A percentile compares a stretch with the other conserved stretches of the same genome.
These are phyloP conservation scores for Seriola quinqueradiata DNA, from an alignment of 2,113 vertebrate genomes.

Conservation along the genomic window DNA sequence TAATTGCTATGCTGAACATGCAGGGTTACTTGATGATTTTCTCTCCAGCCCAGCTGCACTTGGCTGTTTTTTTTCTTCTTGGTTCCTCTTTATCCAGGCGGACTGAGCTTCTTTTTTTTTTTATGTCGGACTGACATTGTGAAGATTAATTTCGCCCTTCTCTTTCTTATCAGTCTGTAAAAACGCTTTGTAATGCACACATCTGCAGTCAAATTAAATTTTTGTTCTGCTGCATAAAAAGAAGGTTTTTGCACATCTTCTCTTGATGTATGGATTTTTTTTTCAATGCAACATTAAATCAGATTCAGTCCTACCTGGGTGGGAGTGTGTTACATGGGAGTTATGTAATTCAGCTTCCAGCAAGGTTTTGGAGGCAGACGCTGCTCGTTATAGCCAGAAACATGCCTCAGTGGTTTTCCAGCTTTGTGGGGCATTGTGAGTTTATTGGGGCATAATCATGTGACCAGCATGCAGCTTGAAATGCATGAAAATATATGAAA, in stretches of 20 bases:
- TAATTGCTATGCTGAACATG: constrained; percentile 63
- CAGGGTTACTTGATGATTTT: constrained; percentile 35
- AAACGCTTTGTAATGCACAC: not conserved
- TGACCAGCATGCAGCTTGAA: constrained; percentile 16
- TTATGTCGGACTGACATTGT: not conserved
- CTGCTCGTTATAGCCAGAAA: constrained; percentile 33
- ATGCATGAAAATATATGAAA: not conserved
- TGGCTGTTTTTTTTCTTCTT: not conserved
- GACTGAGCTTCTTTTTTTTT: constrained; percentile 7
- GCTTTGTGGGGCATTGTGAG: constrained; percentile 13
- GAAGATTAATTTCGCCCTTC: not conserved
- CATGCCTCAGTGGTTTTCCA: constrained; percentile 37
- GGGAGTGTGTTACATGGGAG: not conserved
- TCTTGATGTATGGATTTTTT: not conserved
- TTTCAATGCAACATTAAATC: constrained; percentile 14
- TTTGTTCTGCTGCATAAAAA: not conserved
- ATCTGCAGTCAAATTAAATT: not conserved
- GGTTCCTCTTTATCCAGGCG: not conserved
- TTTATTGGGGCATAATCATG: constrained; percentile 40
- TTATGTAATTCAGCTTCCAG: constrained; percentile 42
- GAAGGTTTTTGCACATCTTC: not conserved
- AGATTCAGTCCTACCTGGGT: not conserved
- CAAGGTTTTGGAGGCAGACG: constrained; percentile 18
- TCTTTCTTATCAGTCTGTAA: not conserved
- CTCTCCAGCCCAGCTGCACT: constrained; percentile 36